phyloP scores from a whole-genome alignment of 2,113 vertebrate species.

The Dipodomys merriami region DNA sequence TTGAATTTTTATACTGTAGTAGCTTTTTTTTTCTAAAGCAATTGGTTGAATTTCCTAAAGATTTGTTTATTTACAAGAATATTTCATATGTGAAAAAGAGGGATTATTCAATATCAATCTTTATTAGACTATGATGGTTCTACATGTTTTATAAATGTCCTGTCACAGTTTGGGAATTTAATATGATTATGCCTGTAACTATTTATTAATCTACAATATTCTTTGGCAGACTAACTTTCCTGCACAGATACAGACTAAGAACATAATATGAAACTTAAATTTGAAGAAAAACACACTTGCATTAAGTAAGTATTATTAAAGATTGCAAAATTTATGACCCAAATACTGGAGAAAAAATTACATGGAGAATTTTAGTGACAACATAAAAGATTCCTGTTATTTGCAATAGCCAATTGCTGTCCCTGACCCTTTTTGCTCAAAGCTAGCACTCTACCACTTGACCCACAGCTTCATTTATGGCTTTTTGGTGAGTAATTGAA shows the following conservation, averaged over 20 bases:
- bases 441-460: too few species aligned
- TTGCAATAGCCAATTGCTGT: too few species aligned
- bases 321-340: too few species aligned
- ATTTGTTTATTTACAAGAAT: constrained; percentile 35
- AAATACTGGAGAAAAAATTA: too few species aligned
- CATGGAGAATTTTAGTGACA: too few species aligned
- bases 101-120: background rate
- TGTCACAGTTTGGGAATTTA: background rate
- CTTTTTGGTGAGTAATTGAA: too few species aligned
- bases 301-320: too few species aligned
- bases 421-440: too few species aligned
- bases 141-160: constrained; percentile 25
- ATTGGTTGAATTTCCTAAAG: background rate
- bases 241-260: background rate
- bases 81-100: background rate
- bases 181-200: background rate
- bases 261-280: background rate
- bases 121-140: constrained; percentile 6
- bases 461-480: too few species aligned
- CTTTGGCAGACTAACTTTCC: background rate
- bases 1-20: background rate
- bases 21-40: constrained; percentile 37
- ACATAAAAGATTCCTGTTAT: too few species aligned
- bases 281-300: too few species aligned
- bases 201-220: background rate